Base-by-base conservation (phyloP, 1,140 invertebrate species). In the Popillia japonica region DNA sequence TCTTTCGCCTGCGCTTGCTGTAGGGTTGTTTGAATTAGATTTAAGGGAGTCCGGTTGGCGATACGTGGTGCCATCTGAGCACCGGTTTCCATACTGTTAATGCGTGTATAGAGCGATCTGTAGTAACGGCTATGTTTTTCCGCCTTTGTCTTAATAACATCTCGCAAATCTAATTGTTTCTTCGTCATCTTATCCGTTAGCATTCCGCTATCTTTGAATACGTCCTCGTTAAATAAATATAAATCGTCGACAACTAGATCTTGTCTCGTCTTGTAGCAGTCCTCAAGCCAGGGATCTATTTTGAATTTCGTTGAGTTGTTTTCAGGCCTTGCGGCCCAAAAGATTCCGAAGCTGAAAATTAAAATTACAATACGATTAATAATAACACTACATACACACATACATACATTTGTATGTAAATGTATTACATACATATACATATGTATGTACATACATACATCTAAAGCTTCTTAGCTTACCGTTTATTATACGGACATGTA, bases 51-150 rank as follows among this genome's bases (percentile, higher is more conserved):
- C 27, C 27, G 1, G 27, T 34, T 55, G 14, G 48, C 6, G n/a
- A n/a, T 17, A 17, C 11, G 48, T 34, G 40, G 72, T 72, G 79
- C 81, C 82, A 83, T 82, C 83, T 82, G 41, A 23, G 6, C 10
- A 9, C 27, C 17, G n/a, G 23, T 73, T 80, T 10, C 59, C 22
- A 9, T 0, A 22, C 14, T 6, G 40, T 75, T 34, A 55, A 20
- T 14, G 17, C 76, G 55, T 72, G 27, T 81, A 80, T 79, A 64
- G 17, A 83, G 78, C 14, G 55, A 79, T 74, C 78, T 79, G 40
- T 82, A 84, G 44, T 81, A 84, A 9, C 76, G 76, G 10, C 78
- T 48, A 64, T 84, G 82, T 48, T 76, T 79, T 48, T 83, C 80
- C 4, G 83, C 81, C 73, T 83, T 84, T 14, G 48, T 76, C 34